phyloP scores from a whole-genome alignment of 2,113 vertebrate species.

The Melanostigma gelatinosum region DNA sequence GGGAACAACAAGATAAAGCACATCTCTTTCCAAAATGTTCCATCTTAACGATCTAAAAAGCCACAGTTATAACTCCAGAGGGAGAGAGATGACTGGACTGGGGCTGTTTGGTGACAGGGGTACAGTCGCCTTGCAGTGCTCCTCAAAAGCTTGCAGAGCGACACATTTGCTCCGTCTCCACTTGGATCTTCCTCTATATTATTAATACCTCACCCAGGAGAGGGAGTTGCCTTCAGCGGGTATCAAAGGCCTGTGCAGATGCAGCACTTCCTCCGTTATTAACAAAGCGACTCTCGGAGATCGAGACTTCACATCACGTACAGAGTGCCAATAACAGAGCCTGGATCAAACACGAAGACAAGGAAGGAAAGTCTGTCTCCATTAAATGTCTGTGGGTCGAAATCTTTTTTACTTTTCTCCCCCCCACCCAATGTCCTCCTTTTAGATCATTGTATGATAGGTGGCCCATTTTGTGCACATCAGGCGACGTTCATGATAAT shows the following conservation, averaged over 20 bases:
- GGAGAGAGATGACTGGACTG: not conserved
- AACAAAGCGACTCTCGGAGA: slow-evolving; percentile 59
- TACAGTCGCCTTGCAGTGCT: slow-evolving; percentile 29
- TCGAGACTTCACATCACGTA: slow-evolving; percentile 47
- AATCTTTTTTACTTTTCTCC: not conserved
- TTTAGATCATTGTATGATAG: not conserved
- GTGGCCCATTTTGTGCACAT: not conserved
- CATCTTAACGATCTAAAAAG: not conserved
- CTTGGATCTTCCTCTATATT: slow-evolving; percentile 63
- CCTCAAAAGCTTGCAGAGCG: slow-evolving; percentile 45
- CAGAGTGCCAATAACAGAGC: slow-evolving; percentile 25
- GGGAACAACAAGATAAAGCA: not conserved
- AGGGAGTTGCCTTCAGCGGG: slow-evolving; percentile 60
- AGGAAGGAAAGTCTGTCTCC: not conserved
- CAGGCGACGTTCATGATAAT: not conserved
- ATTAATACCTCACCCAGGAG: slow-evolving; percentile 67
- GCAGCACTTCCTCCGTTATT: slow-evolving; percentile 64
- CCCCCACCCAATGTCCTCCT: not conserved
- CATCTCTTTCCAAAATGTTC: not conserved
- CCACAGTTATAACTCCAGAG: not conserved
- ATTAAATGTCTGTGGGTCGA: not conserved
- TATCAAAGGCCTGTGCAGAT: slow-evolving; percentile 63
- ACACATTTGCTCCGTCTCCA: slow-evolving; percentile 54
- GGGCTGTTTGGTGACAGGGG: slow-evolving; percentile 14
- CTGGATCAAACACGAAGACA: slow-evolving; percentile 43